Evolutionary conservation across 1,140 invertebrate genomes (phyloP), one percentile per base, ranked within the genome.

Genomic region (Ylistrum balloti): DNA sequence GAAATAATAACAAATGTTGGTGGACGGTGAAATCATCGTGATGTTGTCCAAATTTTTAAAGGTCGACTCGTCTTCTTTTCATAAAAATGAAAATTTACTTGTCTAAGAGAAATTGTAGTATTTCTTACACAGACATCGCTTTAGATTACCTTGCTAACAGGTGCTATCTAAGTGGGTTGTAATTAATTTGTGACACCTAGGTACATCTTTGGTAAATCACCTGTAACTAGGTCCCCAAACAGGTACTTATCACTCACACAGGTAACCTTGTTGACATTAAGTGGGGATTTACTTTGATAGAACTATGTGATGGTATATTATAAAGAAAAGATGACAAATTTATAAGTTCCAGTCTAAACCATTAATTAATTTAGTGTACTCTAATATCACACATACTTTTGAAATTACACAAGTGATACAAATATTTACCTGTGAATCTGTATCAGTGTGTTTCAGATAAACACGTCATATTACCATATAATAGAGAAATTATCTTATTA

Each of bases 321-420:
- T n/a, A 74, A 28, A 7, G 56, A 28, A 74, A 74, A 28, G 56
- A 28, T 74, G 56, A 28, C 56, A 74, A 28, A 74, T 74, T 13
- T 45, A 28, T 28, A 74, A 7, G 56, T 28, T 7, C 56, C n/a
- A 74, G 5, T 1, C 22, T 74, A 5, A 74, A 74, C 56, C n/a
- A 74, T 45, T 13, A 45, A 45, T 74, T 28, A 74, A 74, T 22
- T 74, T n/a, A 74, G 5, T 74, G 56, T 74, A n/a, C 28, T 74
- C n/a, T n/a, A 28, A 74, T 74, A 74, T 74, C 56, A 74, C 56
- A n/a, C 56, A 74, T 74, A 74, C 56, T 74, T 74, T n/a, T 74
- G 56, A 74, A 74, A 74, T 28, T 5, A 28, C 56, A 74, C 56
- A 74, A n/a, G 56, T 74, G 56, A 74, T 28, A 28, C 56, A 74